Percentiles rank a stretch among this genome's conserved stretches.
Conservation (phyloP, 1,140 invertebrate species). For the Trichonephila clavipes region DNA sequence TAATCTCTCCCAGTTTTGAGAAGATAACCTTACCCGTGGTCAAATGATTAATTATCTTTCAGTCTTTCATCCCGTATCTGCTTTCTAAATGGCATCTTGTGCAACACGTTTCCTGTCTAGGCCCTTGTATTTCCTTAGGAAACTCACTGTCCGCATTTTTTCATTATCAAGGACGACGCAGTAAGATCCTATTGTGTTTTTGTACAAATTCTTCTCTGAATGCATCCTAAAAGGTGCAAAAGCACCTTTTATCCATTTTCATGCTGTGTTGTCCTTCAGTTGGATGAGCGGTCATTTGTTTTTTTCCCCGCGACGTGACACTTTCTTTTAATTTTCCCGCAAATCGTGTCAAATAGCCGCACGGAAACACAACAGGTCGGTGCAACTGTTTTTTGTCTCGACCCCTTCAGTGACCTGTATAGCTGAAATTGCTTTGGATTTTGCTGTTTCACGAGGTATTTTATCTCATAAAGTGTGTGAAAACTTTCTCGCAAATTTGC, state of each 20-base stretch:
- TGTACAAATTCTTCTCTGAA: background rate
- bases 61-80: no score
- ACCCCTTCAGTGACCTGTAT: background rate
- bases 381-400: background rate
- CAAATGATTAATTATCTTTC: no score
- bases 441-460: background rate
- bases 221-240: background rate
- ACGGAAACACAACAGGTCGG: background rate
- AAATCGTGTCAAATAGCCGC: background rate
- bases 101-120: background rate
- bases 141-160: background rate
- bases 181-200: background rate
- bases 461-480: no score
- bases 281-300: background rate
- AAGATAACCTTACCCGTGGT: no score
- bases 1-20: no score
- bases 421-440: background rate
- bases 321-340: background rate
- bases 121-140: background rate
- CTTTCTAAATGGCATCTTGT: no score
- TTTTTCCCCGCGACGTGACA: background rate
- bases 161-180: background rate
- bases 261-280: background rate
- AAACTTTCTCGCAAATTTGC: no score
- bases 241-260: background rate